These are phyloP conservation scores for Lineus longissimus DNA, from an alignment of 1,140 invertebrate species.

Conservation along the genomic window DNA sequence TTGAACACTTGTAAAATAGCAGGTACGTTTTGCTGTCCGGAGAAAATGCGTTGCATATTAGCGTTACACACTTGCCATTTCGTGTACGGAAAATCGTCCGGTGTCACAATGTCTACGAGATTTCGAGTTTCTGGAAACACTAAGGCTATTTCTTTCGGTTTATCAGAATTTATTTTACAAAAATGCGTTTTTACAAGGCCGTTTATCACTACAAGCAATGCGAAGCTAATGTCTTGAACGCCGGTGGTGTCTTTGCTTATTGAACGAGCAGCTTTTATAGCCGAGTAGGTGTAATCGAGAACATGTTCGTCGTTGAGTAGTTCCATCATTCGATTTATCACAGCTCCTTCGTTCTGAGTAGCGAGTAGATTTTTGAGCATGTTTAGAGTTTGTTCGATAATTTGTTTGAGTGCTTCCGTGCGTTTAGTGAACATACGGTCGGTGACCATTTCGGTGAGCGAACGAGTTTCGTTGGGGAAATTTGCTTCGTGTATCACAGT, in stretches of 20 bases:
- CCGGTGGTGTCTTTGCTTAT: not conserved
- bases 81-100: constrained; percentile 1
- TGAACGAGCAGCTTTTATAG: not conserved
- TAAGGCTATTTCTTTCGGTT: constrained; percentile 7
- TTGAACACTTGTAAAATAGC: not conserved
- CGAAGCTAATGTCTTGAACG: not conserved
- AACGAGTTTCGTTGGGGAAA: not conserved
- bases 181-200: constrained; percentile 6
- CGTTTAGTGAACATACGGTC: not conserved
- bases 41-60: constrained; percentile 3
- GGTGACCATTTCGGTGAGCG: constrained; percentile 2
- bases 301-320: not conserved
- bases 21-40: not conserved
- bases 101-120: not conserved
- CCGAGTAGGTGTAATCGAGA: constrained; percentile 8
- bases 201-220: constrained; percentile 2
- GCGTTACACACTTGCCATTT: constrained; percentile 8
- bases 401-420: not conserved
- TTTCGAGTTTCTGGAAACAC: constrained; percentile 2
- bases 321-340: not conserved
- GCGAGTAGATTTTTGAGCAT: not conserved
- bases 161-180: constrained; percentile 7
- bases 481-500: not conserved
- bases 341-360: not conserved
- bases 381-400: not conserved